These are phyloP conservation scores for Bemisia tabaci DNA, from an alignment of 1,140 invertebrate species.

Conservation along the genomic window DNA sequence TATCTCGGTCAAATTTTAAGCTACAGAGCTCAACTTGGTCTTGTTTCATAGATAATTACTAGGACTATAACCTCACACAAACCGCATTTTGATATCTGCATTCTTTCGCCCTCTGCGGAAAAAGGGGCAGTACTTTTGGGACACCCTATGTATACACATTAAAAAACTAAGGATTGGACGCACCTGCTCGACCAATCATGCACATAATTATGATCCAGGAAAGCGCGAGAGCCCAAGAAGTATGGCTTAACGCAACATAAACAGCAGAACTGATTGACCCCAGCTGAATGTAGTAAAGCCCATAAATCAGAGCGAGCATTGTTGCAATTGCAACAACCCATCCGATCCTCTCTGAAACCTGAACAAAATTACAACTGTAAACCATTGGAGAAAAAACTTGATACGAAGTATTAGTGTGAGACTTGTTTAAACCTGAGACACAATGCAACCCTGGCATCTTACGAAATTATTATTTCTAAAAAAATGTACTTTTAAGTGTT, in stretches of 20 bases:
- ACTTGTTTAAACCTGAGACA: neutral
- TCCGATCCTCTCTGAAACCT: slow-evolving; percentile 48
- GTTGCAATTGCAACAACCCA: slow-evolving; percentile 49
- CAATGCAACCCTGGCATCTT: neutral
- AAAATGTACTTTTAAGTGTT: neutral
- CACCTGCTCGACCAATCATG: slow-evolving; percentile 73
- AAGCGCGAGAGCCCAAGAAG: slow-evolving; percentile 64
- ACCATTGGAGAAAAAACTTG: too few species aligned
- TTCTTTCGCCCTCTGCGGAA: too few species aligned
- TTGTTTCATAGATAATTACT: too few species aligned
- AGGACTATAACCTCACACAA: too few species aligned
- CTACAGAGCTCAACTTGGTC: too few species aligned
- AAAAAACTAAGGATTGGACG: too few species aligned
- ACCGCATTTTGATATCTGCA: too few species aligned
- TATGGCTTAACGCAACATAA: slow-evolving; percentile 71
- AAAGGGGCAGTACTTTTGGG: too few species aligned
- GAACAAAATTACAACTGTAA: too few species aligned
- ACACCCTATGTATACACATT: too few species aligned
- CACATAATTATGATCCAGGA: slow-evolving; percentile 82
- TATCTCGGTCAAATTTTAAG: too few species aligned
- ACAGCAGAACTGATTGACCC: slow-evolving; percentile 51
- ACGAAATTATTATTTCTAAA: neutral
- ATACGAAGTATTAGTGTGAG: slow-evolving; percentile 1
- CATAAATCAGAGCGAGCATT: slow-evolving; percentile 57
- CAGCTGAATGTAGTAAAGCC: slow-evolving; percentile 54